Conservation (phyloP, 2,888 invertebrate genomes). For the Candidula unifasciata region DNA sequence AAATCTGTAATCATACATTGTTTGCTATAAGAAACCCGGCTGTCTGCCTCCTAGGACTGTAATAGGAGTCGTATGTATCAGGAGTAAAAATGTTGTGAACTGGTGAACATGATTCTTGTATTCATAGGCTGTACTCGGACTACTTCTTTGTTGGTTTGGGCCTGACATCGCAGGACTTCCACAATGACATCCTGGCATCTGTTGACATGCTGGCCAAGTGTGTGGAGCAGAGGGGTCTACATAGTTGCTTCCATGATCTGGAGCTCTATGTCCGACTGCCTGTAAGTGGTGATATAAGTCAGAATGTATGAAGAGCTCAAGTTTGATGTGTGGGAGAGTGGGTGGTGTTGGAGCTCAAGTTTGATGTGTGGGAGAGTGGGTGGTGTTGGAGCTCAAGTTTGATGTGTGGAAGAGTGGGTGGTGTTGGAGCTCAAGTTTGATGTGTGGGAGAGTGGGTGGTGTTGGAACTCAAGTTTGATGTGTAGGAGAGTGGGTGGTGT, state of each 20-base stretch:
- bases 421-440: no score
- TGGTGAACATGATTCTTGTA: constrained; percentile 5
- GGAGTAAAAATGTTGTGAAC: background rate
- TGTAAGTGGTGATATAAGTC: constrained; percentile 36
- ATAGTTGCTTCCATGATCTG: constrained; percentile 58
- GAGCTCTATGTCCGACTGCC: constrained; percentile 44
- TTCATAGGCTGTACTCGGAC: constrained; percentile 67
- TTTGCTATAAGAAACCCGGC: no score
- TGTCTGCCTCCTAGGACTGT: no score
- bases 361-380: background rate
- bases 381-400: no score
- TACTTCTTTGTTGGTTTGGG: constrained; percentile 65
- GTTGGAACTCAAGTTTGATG: no score
- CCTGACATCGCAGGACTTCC: constrained; percentile 59
- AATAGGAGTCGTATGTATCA: no score
- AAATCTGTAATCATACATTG: no score
- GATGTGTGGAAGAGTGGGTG: no score
- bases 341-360: background rate
- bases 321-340: background rate
- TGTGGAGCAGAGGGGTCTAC: constrained; percentile 52
- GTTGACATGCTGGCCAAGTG: constrained; percentile 60
- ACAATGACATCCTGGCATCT: constrained; percentile 58
- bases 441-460: no score
- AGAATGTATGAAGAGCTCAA: no score
- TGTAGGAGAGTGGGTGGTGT: no score